phyloP scores from a whole-genome alignment of 2,113 vertebrate genomes.

The Brachypteracias leptosomus region DNA sequence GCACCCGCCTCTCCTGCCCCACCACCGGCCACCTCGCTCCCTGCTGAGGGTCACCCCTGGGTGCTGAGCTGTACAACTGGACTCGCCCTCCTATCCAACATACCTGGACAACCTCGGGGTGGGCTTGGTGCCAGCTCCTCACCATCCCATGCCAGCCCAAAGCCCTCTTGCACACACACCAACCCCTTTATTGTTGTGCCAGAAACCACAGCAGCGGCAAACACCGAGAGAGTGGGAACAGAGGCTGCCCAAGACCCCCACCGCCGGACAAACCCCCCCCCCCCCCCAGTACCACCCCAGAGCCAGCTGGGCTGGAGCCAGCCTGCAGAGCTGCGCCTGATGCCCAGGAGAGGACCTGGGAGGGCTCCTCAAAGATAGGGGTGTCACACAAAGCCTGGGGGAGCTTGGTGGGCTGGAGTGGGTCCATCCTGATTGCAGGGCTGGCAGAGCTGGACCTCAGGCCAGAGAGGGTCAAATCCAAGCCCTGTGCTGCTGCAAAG shows the following conservation, averaged over 20 bases:
- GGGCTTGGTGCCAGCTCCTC: neutral
- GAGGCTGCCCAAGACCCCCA: neutral
- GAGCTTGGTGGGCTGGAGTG: neutral
- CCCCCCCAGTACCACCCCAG: neutral
- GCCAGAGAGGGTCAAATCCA: neutral
- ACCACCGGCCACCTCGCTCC: fast-evolving
- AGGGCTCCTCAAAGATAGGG: neutral
- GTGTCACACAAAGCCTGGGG: neutral
- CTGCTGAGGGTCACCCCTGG: neutral
- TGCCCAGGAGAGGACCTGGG: neutral
- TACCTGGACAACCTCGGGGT: neutral
- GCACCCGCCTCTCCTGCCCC: neutral
- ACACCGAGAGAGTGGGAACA: neutral
- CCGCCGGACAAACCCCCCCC: neutral
- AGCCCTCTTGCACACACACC: neutral
- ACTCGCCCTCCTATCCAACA: neutral
- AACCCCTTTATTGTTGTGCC: constrained; percentile 50
- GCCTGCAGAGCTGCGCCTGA: neutral
- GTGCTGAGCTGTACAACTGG: neutral
- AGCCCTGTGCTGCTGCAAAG: neutral
- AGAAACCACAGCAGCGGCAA: neutral
- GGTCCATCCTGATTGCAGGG: neutral
- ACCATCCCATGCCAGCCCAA: fast-evolving
- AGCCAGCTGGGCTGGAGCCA: neutral
- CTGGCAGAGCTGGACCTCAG: neutral